Conservation (phyloP, 2,113 vertebrate genomes). For the Lipophrys pholis region DNA sequence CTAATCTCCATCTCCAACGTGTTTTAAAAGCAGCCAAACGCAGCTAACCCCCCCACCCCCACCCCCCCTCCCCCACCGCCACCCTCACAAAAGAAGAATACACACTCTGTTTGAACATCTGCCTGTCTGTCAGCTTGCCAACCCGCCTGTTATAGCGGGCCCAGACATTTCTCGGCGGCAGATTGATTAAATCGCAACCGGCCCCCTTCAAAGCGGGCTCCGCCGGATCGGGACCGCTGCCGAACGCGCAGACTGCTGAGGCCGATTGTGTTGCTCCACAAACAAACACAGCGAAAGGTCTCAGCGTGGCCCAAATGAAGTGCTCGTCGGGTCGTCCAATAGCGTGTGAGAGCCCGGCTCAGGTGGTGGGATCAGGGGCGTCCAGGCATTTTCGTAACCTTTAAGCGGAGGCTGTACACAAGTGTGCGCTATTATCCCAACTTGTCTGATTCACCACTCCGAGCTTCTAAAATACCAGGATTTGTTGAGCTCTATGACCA, state of each 20-base stretch:
- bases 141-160: slow-evolving; percentile 25
- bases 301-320: neutral
- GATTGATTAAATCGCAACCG: slow-evolving; percentile 37
- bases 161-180: slow-evolving; percentile 26
- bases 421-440: slow-evolving; percentile 1
- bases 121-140: slow-evolving; percentile 59
- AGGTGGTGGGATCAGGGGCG: neutral
- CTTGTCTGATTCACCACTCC: slow-evolving; percentile 2
- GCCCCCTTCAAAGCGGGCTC: slow-evolving; percentile 9
- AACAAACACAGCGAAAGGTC: slow-evolving; percentile 1
- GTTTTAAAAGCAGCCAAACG: slow-evolving; percentile 56
- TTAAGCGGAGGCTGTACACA: slow-evolving; percentile 2
- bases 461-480: neutral
- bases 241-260: slow-evolving; percentile 5
- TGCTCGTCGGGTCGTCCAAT: neutral
- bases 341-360: neutral
- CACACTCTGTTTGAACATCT: slow-evolving; percentile 65
- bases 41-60: slow-evolving; percentile 16
- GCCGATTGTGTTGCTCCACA: neutral
- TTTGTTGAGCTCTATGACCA: neutral
- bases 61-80: neutral
- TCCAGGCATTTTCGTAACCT: slow-evolving; percentile 5
- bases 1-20: slow-evolving; percentile 62
- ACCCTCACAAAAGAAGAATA: slow-evolving; percentile 45
- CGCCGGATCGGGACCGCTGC: slow-evolving; percentile 16